Evolutionary conservation across 2,888 invertebrate genomes (phyloP).

Genomic region (Tetropium fuscum): DNA sequence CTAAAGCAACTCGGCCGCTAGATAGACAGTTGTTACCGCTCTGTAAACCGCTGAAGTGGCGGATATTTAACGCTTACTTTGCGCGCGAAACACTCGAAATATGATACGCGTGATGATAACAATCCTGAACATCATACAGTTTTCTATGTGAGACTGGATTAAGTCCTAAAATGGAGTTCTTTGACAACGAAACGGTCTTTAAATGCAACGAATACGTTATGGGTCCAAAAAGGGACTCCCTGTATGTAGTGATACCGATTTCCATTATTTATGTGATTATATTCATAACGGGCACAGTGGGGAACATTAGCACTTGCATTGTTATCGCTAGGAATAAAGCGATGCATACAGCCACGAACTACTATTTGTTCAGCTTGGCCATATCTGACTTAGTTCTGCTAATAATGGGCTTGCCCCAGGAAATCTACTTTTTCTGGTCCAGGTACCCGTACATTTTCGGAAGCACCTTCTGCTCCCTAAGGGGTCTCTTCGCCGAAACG

Average conservation of each 20-base stretch:
- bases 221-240: constrained; percentile 50
- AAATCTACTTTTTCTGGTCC: constrained; percentile 83
- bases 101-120: not conserved
- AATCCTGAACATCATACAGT: not conserved
- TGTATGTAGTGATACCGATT: constrained; percentile 73
- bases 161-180: constrained; percentile 1
- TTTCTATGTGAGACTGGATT: not conserved
- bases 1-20: not conserved
- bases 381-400: constrained; percentile 85
- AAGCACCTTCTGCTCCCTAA: constrained; percentile 80
- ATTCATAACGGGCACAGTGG: constrained; percentile 82
- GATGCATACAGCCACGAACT: constrained; percentile 86
- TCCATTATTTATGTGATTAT: constrained; percentile 83
- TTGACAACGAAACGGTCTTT: not conserved
- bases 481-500: constrained; percentile 84
- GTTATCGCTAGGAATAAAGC: constrained; percentile 85
- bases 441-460: constrained; percentile 85
- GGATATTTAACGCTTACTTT: not conserved
- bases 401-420: constrained; percentile 84
- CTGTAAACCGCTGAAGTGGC: not conserved
- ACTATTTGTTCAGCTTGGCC: constrained; percentile 87
- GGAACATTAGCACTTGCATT: constrained; percentile 86
- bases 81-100: not conserved
- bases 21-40: not conserved
- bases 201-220: constrained; percentile 39